Evolutionary conservation across 53 echinoderm and acorn worm genomes (phyloP).

Genomic region (Apostichopus leukothele): DNA sequence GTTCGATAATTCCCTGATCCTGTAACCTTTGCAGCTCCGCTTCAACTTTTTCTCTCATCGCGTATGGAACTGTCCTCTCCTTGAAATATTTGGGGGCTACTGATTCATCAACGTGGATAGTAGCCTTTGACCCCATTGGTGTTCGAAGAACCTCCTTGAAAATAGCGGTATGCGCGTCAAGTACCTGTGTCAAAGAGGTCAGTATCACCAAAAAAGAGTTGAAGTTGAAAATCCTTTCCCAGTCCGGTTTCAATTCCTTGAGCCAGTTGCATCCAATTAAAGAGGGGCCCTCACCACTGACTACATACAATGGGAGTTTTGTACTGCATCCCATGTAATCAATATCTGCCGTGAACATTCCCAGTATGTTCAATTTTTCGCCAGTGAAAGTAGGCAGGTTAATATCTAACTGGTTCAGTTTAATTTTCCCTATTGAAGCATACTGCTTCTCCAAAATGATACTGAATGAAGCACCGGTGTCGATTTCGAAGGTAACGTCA

Average conservation of each 20-base stretch:
- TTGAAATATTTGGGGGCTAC: constrained; percentile 25
- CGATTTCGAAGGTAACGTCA: too few relatives aligned
- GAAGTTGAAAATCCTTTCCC: constrained; percentile 3
- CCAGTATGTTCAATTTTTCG: background rate
- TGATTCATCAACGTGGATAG: constrained; percentile 37
- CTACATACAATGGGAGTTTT: constrained; percentile 32
- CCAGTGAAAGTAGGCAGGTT: background rate
- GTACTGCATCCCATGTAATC: background rate
- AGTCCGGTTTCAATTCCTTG: constrained; percentile 14
- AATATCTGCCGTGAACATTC: constrained; percentile 2
- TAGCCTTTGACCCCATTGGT: constrained; percentile 26
- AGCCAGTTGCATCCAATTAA: constrained; percentile 48
- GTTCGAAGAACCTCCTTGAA: constrained; percentile 42
- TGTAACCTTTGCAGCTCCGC: constrained; percentile 31
- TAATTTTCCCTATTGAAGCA: too few relatives aligned
- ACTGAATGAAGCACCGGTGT: too few relatives aligned
- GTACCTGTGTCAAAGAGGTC: background rate
- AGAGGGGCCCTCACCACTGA: constrained; percentile 48
- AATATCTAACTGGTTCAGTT: too few relatives aligned
- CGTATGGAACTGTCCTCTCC: constrained; percentile 44
- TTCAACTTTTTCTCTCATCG: constrained; percentile 34
- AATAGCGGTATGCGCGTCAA: background rate
- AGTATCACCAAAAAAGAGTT: background rate
- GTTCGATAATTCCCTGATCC: constrained; percentile 40
- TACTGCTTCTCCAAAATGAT: too few relatives aligned